Percentiles rank a stretch among this genome's conserved stretches.
Conservation (phyloP, 2,888 invertebrate genomes). For the Drosophila robusta region DNA sequence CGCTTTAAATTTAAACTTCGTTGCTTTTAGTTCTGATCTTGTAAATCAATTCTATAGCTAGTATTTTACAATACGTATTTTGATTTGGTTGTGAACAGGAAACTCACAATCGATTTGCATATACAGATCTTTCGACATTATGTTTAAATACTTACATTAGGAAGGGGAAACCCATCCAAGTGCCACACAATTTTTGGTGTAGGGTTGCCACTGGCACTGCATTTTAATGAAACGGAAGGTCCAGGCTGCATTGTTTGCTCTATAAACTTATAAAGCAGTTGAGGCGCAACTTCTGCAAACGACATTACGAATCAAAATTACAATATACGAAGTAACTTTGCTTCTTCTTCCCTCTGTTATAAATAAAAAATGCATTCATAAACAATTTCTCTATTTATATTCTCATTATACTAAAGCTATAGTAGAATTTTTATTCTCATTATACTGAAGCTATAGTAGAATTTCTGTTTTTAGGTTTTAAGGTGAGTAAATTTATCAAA, state of each 20-base stretch:
- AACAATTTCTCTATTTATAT: too few species aligned
- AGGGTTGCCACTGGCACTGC: conserved; percentile 91
- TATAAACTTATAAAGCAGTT: conserved; percentile 90
- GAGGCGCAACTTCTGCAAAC: conserved; percentile 89
- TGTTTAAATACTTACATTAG: conserved; percentile 84
- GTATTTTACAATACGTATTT: too few species aligned
- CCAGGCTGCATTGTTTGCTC: conserved; percentile 92
- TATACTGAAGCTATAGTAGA: too few species aligned
- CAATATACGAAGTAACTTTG: too few species aligned
- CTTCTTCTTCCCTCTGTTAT: too few species aligned
- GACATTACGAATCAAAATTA: not conserved
- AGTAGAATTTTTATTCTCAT: too few species aligned
- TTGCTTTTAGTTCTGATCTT: not conserved
- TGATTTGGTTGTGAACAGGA: too few species aligned
- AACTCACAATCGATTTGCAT: not conserved
- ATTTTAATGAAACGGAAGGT: conserved; percentile 91
- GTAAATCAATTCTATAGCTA: too few species aligned
- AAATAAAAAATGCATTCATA: too few species aligned
- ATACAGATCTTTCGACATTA: not conserved
- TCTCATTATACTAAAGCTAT: too few species aligned
- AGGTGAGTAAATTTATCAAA: too few species aligned
- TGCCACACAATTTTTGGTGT: conserved; percentile 92
- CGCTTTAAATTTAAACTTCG: not conserved
- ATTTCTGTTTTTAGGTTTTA: too few species aligned
- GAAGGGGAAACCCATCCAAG: conserved; percentile 90